These are phyloP conservation scores for Ianthella basta DNA, from an alignment of 37 sponge, comb jelly and placozoan species.

Conservation along the genomic window DNA sequence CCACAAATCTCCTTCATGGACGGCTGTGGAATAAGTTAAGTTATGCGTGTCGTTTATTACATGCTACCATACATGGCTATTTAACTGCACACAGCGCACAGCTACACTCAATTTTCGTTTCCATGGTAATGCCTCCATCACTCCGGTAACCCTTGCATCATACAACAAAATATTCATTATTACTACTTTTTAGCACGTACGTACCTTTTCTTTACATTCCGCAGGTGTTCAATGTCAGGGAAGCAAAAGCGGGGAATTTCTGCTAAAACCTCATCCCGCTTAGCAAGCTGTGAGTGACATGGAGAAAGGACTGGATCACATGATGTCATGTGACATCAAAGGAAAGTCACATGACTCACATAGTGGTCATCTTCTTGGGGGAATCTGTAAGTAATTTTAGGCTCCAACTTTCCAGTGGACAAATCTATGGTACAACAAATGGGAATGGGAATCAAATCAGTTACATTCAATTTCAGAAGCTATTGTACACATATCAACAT, in stretches of 20 bases:
- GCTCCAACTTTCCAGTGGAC: conserved; percentile 18
- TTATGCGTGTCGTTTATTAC: too few species aligned
- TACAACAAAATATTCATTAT: not conserved
- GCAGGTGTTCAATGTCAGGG: conserved; percentile 77
- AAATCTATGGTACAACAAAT: too few species aligned
- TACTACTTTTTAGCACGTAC: not conserved
- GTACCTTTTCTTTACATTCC: conserved; percentile 57
- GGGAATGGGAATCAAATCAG: too few species aligned
- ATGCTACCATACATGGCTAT: too few species aligned
- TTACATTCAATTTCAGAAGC: too few species aligned
- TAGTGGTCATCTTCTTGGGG: conserved; percentile 56
- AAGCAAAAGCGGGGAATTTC: conserved; percentile 88
- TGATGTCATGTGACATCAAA: conserved; percentile 8
- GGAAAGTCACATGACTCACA: not conserved
- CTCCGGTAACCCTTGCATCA: not conserved
- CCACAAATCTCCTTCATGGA: too few species aligned
- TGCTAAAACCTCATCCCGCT: conserved; percentile 48
- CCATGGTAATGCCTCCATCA: not conserved
- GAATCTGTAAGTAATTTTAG: conserved; percentile 70
- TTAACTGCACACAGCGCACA: too few species aligned
- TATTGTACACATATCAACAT: too few species aligned
- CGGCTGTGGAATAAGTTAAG: too few species aligned
- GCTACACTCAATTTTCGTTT: too few species aligned
- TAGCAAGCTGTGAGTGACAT: conserved; percentile 41
- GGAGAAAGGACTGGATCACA: not conserved